Evolutionary conservation across 92 coral and sea anemone genomes (phyloP).

Genomic region (Scolanthus callimorphus): DNA sequence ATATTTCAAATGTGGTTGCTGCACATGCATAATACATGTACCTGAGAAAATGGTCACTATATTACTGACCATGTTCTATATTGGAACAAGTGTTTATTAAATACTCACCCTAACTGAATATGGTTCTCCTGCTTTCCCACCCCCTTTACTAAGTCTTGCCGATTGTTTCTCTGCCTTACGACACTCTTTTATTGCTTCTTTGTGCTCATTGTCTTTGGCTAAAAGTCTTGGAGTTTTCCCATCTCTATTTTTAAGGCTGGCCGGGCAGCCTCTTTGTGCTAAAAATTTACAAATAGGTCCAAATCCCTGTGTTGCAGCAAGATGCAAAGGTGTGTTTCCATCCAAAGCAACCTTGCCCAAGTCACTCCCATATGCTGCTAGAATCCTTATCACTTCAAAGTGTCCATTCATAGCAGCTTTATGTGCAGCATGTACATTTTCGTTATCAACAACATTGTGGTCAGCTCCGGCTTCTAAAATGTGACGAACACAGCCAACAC

Average conservation of each 20-base stretch:
- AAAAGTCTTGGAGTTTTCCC: conserved; percentile 86
- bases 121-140: conserved; percentile 80
- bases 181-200: conserved; percentile 94
- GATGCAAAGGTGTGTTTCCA: conserved; percentile 88
- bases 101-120: conserved; percentile 85
- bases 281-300: conserved; percentile 90
- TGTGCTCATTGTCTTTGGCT: conserved; percentile 98
- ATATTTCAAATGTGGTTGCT: too few relatives aligned
- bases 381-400: conserved; percentile 82
- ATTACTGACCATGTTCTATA: too few relatives aligned
- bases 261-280: conserved; percentile 94
- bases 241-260: conserved; percentile 82
- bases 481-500: conserved; percentile 77
- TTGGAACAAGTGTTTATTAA: too few relatives aligned
- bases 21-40: too few relatives aligned
- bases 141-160: conserved; percentile 84
- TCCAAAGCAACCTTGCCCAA: conserved; percentile 82
- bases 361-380: conserved; percentile 97
- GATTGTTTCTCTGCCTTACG: conserved; percentile 91
- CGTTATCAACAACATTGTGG: conserved; percentile 69
- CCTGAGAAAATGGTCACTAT: too few relatives aligned
- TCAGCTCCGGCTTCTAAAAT: conserved; percentile 91
- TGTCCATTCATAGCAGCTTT: conserved; percentile 93
- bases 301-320: conserved; percentile 83
- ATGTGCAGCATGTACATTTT: conserved; percentile 91